These are phyloP conservation scores for Ageneiosus marmoratus DNA, from an alignment of 2,113 vertebrate genomes.

Conservation along the genomic window DNA sequence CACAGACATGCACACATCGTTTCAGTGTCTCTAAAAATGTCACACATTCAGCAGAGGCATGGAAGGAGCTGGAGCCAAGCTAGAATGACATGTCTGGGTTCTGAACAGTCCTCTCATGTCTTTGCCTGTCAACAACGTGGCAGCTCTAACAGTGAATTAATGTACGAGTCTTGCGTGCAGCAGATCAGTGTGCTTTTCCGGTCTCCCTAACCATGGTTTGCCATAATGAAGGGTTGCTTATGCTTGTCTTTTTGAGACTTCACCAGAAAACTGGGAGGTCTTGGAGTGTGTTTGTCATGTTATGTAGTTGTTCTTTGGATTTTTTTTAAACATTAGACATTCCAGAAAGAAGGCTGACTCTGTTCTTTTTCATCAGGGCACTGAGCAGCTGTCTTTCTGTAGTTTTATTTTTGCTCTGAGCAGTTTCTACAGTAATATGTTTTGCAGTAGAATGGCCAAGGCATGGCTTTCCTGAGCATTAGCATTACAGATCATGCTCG, in stretches of 20 bases:
- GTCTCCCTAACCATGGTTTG: not conserved
- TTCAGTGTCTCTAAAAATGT: constrained; percentile 60
- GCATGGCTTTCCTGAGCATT: not conserved
- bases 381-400: not conserved
- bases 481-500: not conserved
- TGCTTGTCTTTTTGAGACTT: not conserved
- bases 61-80: constrained; percentile 61
- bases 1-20: constrained; percentile 15
- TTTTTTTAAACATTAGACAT: not conserved
- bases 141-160: not conserved
- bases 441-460: not conserved
- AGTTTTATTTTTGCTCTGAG: not conserved
- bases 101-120: constrained; percentile 44
- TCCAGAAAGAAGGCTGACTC: too few species aligned
- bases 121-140: constrained; percentile 1
- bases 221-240: not conserved
- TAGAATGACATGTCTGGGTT: constrained; percentile 60
- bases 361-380: not conserved
- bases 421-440: not conserved
- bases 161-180: not conserved
- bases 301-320: not conserved
- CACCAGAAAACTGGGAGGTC: not conserved
- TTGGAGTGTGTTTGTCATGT: not conserved
- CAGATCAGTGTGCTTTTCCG: not conserved
- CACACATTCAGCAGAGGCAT: constrained; percentile 53